Evolutionary conservation across 1,140 invertebrate species (phyloP).

Genomic region (Centruroides vittatus): DNA sequence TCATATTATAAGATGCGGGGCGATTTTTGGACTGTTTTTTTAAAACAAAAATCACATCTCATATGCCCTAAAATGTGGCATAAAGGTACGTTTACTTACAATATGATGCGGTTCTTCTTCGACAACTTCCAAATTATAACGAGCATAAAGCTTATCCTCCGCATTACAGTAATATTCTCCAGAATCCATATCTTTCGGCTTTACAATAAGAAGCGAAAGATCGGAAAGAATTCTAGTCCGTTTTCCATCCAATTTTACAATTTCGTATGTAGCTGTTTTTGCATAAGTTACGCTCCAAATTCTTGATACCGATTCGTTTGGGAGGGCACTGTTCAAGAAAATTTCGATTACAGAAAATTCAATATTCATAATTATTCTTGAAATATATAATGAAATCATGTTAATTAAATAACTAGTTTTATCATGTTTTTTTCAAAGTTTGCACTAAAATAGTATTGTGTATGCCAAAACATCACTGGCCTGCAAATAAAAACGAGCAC

Average conservation of each 20-base stretch:
- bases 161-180: constrained; percentile 6
- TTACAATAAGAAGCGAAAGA: constrained; percentile 2
- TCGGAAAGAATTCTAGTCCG: neutral
- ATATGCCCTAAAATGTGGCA: too few species aligned
- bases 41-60: too few species aligned
- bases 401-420: too few species aligned
- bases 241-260: constrained; percentile 1
- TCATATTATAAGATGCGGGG: too few species aligned
- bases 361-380: too few species aligned
- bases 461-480: too few species aligned
- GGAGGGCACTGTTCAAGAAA: neutral
- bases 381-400: too few species aligned
- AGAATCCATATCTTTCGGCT: neutral
- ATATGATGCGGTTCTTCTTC: constrained; percentile 7
- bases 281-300: constrained; percentile 1
- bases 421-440: too few species aligned
- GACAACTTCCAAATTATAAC: constrained; percentile 6
- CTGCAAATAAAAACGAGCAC: too few species aligned
- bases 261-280: neutral
- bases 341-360: too few species aligned
- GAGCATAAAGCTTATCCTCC: neutral
- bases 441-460: too few species aligned
- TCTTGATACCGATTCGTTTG: neutral
- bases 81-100: neutral
- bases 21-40: too few species aligned